phyloP scores from a whole-genome alignment of 2,113 vertebrate genomes.

The Mesembrinibis cayennensis region DNA sequence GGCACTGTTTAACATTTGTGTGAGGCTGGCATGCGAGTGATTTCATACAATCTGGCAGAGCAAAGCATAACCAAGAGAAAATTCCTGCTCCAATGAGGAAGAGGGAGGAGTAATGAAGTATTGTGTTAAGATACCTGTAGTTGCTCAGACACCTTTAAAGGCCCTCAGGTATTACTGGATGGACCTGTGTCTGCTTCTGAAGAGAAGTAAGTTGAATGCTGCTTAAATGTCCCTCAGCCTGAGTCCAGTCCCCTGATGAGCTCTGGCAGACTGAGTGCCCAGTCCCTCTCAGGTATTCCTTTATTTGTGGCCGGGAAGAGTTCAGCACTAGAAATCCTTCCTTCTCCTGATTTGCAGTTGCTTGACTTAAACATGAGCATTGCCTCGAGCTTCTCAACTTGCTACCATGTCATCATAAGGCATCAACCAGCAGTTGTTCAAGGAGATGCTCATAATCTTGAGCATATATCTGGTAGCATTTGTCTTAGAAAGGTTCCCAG shows the following conservation, averaged over 20 bases:
- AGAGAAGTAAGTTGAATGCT: neutral
- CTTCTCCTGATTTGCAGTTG: neutral
- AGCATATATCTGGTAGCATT: neutral
- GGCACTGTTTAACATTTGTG: neutral
- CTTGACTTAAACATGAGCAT: neutral
- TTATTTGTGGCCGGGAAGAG: neutral
- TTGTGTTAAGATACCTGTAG: neutral
- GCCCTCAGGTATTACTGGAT: neutral
- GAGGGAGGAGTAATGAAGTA: neutral
- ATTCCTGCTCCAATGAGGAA: neutral
- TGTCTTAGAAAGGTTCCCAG: neutral
- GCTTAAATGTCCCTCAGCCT: neutral
- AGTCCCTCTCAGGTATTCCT: neutral
- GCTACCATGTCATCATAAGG: neutral
- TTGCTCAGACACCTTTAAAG: neutral
- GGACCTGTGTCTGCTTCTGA: neutral
- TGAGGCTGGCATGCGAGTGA: neutral
- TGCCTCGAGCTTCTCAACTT: neutral
- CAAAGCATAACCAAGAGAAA: neutral
- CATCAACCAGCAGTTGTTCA: neutral
- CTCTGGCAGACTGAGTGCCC: neutral
- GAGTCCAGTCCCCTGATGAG: neutral
- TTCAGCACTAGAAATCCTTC: neutral
- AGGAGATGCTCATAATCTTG: neutral
- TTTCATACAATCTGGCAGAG: constrained; percentile 17